These are phyloP conservation scores for Limnothrissa miodon DNA, from an alignment of 2,113 vertebrate species.

Conservation along the genomic window DNA sequence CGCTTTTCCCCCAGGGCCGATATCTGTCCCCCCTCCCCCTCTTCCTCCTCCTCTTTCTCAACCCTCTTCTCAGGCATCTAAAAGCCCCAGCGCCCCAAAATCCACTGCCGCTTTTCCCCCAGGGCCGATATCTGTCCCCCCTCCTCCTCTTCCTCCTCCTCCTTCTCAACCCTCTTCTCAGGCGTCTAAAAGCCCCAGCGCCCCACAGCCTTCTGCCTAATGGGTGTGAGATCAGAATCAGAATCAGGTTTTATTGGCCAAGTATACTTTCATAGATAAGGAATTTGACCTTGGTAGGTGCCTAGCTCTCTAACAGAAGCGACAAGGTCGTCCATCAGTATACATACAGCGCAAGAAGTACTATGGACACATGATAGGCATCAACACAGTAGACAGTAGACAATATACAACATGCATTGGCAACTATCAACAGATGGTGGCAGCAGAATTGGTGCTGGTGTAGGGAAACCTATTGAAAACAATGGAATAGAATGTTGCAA, in stretches of 20 bases:
- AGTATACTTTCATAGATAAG: too few species aligned
- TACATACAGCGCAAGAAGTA: too few species aligned
- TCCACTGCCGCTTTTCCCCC: constrained; percentile 44
- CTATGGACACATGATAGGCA: too few species aligned
- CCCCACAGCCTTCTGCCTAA: neutral
- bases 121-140: constrained; percentile 34
- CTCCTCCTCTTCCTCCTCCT: neutral
- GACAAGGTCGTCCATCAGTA: too few species aligned
- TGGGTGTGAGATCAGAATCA: neutral
- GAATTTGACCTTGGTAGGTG: too few species aligned
- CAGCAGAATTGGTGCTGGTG: too few species aligned
- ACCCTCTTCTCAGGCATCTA: neutral
- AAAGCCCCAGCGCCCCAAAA: constrained; percentile 25
- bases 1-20: constrained; percentile 48
- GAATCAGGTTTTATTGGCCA: too few species aligned
- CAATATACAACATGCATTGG: too few species aligned
- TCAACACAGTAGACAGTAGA: too few species aligned
- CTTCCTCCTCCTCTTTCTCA: neutral
- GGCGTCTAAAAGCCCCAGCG: neutral
- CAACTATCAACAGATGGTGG: too few species aligned
- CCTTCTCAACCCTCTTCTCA: neutral
- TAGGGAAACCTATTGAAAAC: neutral
- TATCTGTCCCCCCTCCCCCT: neutral
- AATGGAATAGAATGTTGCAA: too few species aligned
- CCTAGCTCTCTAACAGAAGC: too few species aligned